Percentiles rank a stretch among this genome's conserved stretches.
Evolutionary conservation across 1,140 invertebrate genomes (phyloP).

Genomic region (Sminthurinus signatus): DNA sequence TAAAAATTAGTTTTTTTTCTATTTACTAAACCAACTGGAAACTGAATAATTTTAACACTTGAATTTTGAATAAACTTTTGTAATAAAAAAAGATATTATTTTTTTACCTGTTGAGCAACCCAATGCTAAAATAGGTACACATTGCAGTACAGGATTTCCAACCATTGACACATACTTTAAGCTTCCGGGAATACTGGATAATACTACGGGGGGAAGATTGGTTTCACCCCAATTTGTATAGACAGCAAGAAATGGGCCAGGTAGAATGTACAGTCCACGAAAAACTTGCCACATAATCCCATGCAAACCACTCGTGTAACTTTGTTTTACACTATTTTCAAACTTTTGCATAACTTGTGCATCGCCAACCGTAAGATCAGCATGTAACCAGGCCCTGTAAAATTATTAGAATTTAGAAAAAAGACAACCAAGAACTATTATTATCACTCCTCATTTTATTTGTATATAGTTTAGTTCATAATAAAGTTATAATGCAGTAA

Average conservation of each 20-base stretch:
- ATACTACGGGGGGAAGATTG: slow-evolving; percentile 35
- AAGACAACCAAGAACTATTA: not conserved
- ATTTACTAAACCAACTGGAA: too few relatives aligned
- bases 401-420: not conserved
- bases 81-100: not conserved
- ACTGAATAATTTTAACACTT: too few relatives aligned
- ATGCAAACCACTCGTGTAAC: slow-evolving; percentile 35
- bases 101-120: slow-evolving; percentile 37
- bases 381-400: slow-evolving; percentile 38
- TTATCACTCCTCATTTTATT: too few relatives aligned
- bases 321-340: slow-evolving; percentile 30
- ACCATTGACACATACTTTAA: slow-evolving; percentile 22
- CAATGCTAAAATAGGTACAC: slow-evolving; percentile 31
- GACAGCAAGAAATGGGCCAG: slow-evolving; percentile 24
- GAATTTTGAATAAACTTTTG: too few relatives aligned
- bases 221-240: slow-evolving; percentile 39
- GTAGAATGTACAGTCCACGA: slow-evolving; percentile 31
- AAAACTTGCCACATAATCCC: slow-evolving; percentile 40
- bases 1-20: too few relatives aligned
- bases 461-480: too few relatives aligned
- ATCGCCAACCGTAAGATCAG: slow-evolving; percentile 28
- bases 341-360: slow-evolving; percentile 27
- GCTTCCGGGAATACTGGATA: slow-evolving; percentile 38
- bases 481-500: too few relatives aligned
- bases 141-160: slow-evolving; percentile 25